These are phyloP conservation scores for Holothuria scabra DNA, from an alignment of 53 echinoderm and acorn worm species.

Conservation along the genomic window DNA sequence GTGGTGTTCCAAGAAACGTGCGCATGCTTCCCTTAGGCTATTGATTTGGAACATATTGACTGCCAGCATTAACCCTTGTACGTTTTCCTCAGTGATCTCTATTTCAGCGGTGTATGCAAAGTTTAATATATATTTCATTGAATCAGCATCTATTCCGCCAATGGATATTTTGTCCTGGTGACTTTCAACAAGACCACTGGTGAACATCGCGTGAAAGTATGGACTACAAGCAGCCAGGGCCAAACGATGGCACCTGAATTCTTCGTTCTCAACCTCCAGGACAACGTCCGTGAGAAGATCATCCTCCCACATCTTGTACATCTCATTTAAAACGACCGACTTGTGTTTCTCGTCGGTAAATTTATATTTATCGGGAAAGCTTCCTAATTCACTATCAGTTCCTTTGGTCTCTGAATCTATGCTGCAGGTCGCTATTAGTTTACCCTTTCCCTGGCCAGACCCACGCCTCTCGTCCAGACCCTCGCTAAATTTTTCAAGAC, in stretches of 20 bases:
- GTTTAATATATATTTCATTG: slow-evolving; percentile 83
- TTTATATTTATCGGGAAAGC: slow-evolving; percentile 88
- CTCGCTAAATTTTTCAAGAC: slow-evolving; percentile 61
- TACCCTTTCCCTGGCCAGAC: neutral
- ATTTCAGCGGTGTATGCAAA: slow-evolving; percentile 81
- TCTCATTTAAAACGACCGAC: slow-evolving; percentile 65
- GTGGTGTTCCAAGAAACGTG: slow-evolving; percentile 85
- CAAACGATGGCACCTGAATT: slow-evolving; percentile 87
- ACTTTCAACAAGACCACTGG: slow-evolving; percentile 77
- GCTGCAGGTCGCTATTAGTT: neutral
- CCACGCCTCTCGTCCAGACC: slow-evolving; percentile 23
- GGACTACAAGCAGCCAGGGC: slow-evolving; percentile 81
- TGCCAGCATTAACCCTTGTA: slow-evolving; percentile 92
- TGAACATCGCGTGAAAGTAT: slow-evolving; percentile 86
- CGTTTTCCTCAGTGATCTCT: slow-evolving; percentile 93
- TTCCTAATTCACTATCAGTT: slow-evolving; percentile 61
- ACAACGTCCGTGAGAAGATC: slow-evolving; percentile 76
- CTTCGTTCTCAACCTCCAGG: slow-evolving; percentile 80
- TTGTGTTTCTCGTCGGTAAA: slow-evolving; percentile 84
- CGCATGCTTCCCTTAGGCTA: slow-evolving; percentile 91
- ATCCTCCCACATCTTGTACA: slow-evolving; percentile 78
- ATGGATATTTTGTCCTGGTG: slow-evolving; percentile 76
- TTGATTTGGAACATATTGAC: slow-evolving; percentile 98
- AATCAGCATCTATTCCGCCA: slow-evolving; percentile 85
- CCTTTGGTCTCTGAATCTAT: slow-evolving; percentile 22